Evolutionary conservation across 2,888 invertebrate species (phyloP).

Genomic region (Watsonalla binaria): DNA sequence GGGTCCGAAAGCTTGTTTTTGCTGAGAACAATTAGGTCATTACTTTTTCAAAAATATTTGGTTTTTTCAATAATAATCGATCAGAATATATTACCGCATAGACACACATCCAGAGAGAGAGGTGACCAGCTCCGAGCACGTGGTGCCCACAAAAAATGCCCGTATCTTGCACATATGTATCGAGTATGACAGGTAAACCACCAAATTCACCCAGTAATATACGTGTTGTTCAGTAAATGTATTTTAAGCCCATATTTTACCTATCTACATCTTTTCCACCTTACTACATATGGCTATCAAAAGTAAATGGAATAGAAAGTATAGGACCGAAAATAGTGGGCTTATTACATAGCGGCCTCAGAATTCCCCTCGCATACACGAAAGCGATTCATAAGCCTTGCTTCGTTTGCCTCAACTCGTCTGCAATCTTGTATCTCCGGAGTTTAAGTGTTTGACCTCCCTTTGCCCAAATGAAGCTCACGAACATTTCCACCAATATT

Average conservation of each 20-base stretch:
- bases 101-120: too few species aligned
- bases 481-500: conserved; percentile 51
- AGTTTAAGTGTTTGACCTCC: conserved; percentile 72
- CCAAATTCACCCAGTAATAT: too few species aligned
- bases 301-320: background rate
- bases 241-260: background rate
- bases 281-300: background rate
- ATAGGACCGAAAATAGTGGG: conserved; percentile 26
- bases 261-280: background rate
- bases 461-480: conserved; percentile 70
- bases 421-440: conserved; percentile 71
- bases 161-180: too few species aligned
- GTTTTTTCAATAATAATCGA: too few species aligned
- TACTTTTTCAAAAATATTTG: too few species aligned
- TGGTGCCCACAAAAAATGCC: too few species aligned
- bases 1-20: too few species aligned
- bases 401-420: conserved; percentile 68
- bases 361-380: conserved; percentile 55
- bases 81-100: too few species aligned
- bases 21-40: too few species aligned
- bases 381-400: conserved; percentile 66
- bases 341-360: conserved; percentile 41
- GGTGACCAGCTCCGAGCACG: too few species aligned
- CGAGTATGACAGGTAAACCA: too few species aligned
- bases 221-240: too few species aligned